Base-by-base conservation (phyloP, 2,888 invertebrate genomes). In the Tethea ocularis region DNA sequence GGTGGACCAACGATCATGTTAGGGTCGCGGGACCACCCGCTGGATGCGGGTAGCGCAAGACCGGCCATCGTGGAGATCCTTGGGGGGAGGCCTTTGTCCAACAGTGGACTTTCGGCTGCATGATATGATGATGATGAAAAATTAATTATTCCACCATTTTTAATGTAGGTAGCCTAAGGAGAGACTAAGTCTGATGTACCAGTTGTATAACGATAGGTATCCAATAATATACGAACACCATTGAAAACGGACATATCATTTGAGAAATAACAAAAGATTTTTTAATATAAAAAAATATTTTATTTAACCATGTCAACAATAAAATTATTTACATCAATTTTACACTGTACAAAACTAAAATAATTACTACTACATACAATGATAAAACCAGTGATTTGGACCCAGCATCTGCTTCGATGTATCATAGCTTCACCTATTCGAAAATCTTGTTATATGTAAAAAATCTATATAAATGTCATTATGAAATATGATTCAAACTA, bases 221-320 rank as follows among this genome's bases (percentile, higher is more conserved):
- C 2, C 2, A 4, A 24, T 24, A 24, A 24, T 2, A 4, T 4
- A 24, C 2, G 24, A 7, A 29, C 29, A 7, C 29, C 4, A 5
- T 4, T n/a, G n/a, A n/a, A 38, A 38, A 29, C 52, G 56, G 53
- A 54, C 61, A 58, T 11, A 29, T 8, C 55, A 58, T 61, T 62
- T 60, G 56, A 63, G 58, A 59, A 52, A 62, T 63, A 67, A 51
- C 58, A 53, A 11, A 56, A 15, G 58, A n/a, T n/a, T 17, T 1
- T 7, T 7, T 62, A 57, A 77, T 75, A 36, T 78, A 72, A 78
- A 84, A 86, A 84, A 89, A 88, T 87, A 86, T 84, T 87, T 86
- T 87, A 89, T 87, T 83, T 75, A 89, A 88, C 83, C 72, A 69
- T 72, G 82, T 86, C 88, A 91, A 90, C 91, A 86, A 87, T 84